Base-by-base conservation (phyloP, 64 coral and sea anemone species). In the Pocillopora verrucosa region DNA sequence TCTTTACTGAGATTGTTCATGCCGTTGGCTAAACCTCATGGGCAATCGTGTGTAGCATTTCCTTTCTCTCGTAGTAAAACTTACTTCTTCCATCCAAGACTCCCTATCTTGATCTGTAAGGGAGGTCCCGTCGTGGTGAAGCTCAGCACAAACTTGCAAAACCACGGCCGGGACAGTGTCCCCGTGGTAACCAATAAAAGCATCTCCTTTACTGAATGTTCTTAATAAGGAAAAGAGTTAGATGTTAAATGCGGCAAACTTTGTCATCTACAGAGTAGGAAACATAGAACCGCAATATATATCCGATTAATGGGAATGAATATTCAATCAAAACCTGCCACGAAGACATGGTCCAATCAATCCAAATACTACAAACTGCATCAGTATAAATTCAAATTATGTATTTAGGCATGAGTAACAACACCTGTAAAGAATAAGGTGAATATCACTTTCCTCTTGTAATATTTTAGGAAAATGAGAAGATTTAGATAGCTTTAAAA, bases 131-230 rank as follows among this genome's bases (percentile, higher is more conserved):
- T 92, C 84, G 51, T 61, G 16, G 41, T 17, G 24, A 58, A 87
- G 90, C 19, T 87, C 76, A 26, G 57, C 51, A 73, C 90, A 92
- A 38, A 92, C 83, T 87, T 92, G 83, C 51, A 87, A 79, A 38
- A 92, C 84, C 12, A 92, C 90, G 60, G 90, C 77, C 5, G 90
- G 90, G 60, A 92, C 68, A 10, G 75, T 67, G 75, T 93, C 87
- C 11, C 64, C 87, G 60, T 93, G 87, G 41, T 84, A 93, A 76
- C 92, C 92, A 22, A 89, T 64, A 76, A 93, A 93, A 25, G 92
- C 92, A 34, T 93, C 92, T 58, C 72, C 87, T 67, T 83, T 56
- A 16, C 24, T 69, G 58, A 93, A 93, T 36, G 68, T 56, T 74
- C 87, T 89, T 59, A 22, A 75, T 51, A 24, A 34, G 5, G 2